Conservation (phyloP, 1,140 invertebrate species). For the Neodiprion lecontei region DNA sequence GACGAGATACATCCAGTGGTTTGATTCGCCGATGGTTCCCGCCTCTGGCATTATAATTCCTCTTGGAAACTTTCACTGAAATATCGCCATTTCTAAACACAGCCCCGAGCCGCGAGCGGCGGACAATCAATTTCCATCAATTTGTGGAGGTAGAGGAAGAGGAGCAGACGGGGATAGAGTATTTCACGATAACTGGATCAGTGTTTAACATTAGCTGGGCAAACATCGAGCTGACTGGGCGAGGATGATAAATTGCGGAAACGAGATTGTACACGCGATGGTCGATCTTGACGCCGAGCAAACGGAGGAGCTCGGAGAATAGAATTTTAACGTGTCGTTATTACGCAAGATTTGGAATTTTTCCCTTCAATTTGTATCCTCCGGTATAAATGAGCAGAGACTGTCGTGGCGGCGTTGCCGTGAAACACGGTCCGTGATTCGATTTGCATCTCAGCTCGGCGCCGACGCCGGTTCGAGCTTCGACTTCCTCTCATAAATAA, state of each 20-base stretch:
- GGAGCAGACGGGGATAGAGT: no score
- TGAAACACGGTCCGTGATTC: no score
- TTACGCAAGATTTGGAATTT: no score
- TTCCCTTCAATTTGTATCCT: no score
- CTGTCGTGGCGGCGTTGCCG: no score
- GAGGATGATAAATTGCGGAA: no score
- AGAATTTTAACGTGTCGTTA: not conserved
- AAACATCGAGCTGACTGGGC: not conserved
- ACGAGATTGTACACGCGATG: not conserved
- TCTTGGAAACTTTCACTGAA: not conserved
- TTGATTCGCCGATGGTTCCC: not conserved
- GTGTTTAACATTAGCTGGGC: not conserved
- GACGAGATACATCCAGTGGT: not conserved
- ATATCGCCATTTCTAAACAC: not conserved
- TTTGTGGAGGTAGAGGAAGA: not conserved
- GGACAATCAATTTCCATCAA: slow-evolving; percentile 30
- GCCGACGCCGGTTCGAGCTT: no score
- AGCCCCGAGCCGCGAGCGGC: not conserved
- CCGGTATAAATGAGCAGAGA: no score
- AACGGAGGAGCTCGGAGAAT: not conserved
- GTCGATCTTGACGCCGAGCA: not conserved
- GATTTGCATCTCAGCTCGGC: no score
- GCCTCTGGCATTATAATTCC: not conserved
- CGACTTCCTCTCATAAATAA: not conserved
- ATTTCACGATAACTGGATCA: no score